phyloP scores from a whole-genome alignment of 2,113 vertebrate species.

The Oxyura jamaicensis region DNA sequence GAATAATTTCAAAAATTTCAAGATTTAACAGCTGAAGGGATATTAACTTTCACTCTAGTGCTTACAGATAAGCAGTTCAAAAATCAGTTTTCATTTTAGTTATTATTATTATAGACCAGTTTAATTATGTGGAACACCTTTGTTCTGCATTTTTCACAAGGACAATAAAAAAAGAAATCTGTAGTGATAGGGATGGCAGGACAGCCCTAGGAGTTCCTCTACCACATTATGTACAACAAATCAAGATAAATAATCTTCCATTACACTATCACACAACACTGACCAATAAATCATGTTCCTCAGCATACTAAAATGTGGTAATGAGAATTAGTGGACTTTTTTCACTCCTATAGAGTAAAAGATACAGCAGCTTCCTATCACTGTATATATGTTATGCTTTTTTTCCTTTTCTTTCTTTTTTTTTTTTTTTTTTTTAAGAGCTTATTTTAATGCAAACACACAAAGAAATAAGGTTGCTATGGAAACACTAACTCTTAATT shows the following conservation, averaged over 20 bases:
- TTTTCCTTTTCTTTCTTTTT: not conserved
- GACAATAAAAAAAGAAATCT: not conserved
- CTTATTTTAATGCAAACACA: slow-evolving; percentile 27
- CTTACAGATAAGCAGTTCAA: not conserved
- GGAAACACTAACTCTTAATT: slow-evolving; percentile 64
- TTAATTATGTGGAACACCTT: not conserved
- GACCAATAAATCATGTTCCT: not conserved
- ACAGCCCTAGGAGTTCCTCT: not conserved
- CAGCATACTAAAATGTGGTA: not conserved
- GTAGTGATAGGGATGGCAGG: too few relatives aligned
- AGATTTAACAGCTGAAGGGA: not conserved
- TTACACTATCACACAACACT: not conserved
- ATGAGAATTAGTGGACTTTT: not conserved
- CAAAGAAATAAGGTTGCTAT: slow-evolving; percentile 63
- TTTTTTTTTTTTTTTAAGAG: not conserved
- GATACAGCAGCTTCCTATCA: not conserved
- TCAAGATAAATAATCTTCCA: not conserved
- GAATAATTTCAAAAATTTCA: not conserved
- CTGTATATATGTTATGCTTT: not conserved
- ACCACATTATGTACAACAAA: not conserved
- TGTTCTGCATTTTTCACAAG: not conserved
- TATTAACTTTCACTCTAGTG: not conserved
- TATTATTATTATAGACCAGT: not conserved
- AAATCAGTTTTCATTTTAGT: not conserved
- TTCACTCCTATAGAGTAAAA: not conserved